These are phyloP conservation scores for Myiotriccus ornatus DNA, from an alignment of 2,797 vertebrate genomes.

Conservation along the genomic window DNA sequence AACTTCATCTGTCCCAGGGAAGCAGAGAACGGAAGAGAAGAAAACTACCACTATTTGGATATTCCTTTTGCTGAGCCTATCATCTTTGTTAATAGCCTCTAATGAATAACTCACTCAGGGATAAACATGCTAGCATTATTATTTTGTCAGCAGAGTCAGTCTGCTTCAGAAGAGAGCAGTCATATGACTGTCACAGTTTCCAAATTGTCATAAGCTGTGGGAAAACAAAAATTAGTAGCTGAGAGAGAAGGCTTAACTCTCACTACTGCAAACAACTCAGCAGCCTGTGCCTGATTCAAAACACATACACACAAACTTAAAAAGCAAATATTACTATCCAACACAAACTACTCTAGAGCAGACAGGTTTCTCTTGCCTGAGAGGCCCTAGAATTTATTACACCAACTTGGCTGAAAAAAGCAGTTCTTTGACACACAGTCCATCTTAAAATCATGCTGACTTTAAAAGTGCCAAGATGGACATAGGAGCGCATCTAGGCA, in stretches of 20 bases:
- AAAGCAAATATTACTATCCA: background rate
- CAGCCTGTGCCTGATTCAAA: background rate
- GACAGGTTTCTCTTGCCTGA: background rate
- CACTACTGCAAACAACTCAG: background rate
- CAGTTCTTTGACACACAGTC: background rate
- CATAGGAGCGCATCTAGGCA: background rate
- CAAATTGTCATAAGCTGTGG: background rate
- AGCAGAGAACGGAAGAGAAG: background rate
- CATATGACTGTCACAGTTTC: conserved; percentile 9
- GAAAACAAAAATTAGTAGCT: conserved; percentile 1
- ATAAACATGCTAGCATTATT: background rate
- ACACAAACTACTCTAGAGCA: background rate
- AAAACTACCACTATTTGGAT: background rate
- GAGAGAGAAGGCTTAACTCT: background rate
- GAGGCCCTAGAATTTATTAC: background rate
- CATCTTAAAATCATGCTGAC: background rate
- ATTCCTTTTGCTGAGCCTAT: background rate
- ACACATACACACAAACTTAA: background rate
- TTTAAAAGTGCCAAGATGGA: background rate
- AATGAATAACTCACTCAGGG: background rate
- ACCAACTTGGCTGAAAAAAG: background rate
- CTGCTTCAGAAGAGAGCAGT: conserved; percentile 13
- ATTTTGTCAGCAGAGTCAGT: conserved; percentile 29
- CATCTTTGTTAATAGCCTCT: background rate
- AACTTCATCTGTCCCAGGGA: background rate